These are phyloP conservation scores for Chymomyza fuscimana DNA, from an alignment of 2,888 invertebrate genomes.

Conservation along the genomic window DNA sequence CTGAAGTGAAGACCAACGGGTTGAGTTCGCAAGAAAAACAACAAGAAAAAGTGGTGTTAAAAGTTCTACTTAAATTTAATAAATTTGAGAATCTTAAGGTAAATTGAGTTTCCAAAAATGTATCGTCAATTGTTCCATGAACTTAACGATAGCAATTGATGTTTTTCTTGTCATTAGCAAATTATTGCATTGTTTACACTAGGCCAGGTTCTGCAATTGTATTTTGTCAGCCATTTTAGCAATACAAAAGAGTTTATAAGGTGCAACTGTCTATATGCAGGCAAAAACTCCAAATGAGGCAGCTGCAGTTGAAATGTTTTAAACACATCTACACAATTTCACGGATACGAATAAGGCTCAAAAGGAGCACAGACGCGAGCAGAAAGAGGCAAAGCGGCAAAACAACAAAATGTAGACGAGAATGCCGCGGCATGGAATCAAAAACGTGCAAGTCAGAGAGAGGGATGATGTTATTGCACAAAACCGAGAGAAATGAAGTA, in stretches of 20 bases:
- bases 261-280: slow-evolving; percentile 7
- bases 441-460: slow-evolving; percentile 29
- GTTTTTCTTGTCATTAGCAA: too few species aligned
- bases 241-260: not conserved
- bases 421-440: slow-evolving; percentile 35
- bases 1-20: not conserved
- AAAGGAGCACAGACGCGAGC: slow-evolving; percentile 47
- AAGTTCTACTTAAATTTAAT: too few species aligned
- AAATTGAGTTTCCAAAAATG: too few species aligned
- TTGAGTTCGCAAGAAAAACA: not conserved
- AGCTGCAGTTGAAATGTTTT: slow-evolving; percentile 76
- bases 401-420: slow-evolving; percentile 41
- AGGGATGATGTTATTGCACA: slow-evolving; percentile 23
- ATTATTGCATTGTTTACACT: too few species aligned
- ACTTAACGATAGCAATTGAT: too few species aligned
- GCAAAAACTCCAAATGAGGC: slow-evolving; percentile 62
- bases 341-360: slow-evolving; percentile 24
- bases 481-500: slow-evolving; percentile 42
- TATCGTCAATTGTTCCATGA: too few species aligned
- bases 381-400: slow-evolving; percentile 38
- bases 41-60: too few species aligned
- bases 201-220: too few species aligned
- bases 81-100: too few species aligned
- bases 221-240: not conserved
- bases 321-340: slow-evolving; percentile 18